phyloP scores from a whole-genome alignment of 2,888 invertebrate genomes.

The Brachypterus glaber region DNA sequence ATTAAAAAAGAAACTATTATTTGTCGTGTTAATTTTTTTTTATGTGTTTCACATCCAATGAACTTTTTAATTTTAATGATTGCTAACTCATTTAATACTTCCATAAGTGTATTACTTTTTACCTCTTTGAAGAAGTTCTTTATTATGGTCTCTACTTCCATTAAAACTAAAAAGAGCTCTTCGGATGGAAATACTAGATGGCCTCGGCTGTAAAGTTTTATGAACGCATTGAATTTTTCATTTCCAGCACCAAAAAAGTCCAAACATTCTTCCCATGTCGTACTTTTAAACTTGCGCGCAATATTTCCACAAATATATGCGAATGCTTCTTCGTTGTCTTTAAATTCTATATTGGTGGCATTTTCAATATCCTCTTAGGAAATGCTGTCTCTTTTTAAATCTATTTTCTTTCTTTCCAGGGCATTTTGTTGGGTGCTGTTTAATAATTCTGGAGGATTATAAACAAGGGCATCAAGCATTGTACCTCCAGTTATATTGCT shows the following conservation, averaged over 20 bases:
- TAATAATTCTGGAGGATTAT: too few species aligned
- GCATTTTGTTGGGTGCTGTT: too few species aligned
- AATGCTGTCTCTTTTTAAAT: neutral
- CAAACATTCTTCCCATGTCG: too few species aligned
- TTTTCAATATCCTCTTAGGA: neutral
- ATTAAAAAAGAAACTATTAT: too few species aligned
- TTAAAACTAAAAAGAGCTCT: neutral
- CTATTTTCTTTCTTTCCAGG: too few species aligned
- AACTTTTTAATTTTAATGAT: neutral
- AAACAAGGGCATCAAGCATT: too few species aligned
- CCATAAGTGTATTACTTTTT: neutral
- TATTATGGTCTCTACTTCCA: neutral
- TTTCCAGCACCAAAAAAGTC: too few species aligned
- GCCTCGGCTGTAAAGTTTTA: neutral
- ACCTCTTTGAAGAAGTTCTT: neutral
- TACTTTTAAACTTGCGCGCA: too few species aligned
- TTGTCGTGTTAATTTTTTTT: too few species aligned
- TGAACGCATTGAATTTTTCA: constrained; percentile 3
- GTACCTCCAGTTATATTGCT: too few species aligned
- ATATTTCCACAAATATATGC: constrained; percentile 6
- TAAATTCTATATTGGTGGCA: too few species aligned
- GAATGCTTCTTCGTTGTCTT: constrained; percentile 4
- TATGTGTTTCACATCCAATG: too few species aligned
- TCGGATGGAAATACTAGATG: neutral
- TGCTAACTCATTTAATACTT: neutral